phyloP scores from a whole-genome alignment of 2,888 invertebrate species.

The Epinotia bilunana region DNA sequence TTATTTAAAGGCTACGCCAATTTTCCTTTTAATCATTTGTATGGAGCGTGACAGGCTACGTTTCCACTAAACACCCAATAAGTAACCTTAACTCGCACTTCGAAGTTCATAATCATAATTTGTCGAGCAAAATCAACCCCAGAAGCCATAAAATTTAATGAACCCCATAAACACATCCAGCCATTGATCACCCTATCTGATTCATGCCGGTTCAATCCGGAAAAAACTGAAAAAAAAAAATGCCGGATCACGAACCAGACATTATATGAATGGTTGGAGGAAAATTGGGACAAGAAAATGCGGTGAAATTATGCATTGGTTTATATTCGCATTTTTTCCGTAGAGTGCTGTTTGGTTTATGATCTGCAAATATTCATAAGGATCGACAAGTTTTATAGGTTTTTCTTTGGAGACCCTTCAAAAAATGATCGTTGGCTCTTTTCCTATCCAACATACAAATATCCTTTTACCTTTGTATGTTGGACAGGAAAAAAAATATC shows the following conservation, averaged over 20 bases:
- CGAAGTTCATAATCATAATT: constrained; percentile 10
- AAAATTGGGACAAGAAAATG: constrained; percentile 46
- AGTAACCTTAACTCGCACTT: not conserved
- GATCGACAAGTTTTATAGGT: not conserved
- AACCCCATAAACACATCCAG: constrained; percentile 44
- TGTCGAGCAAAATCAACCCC: constrained; percentile 35
- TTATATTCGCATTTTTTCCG: constrained; percentile 20
- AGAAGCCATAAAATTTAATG: constrained; percentile 40
- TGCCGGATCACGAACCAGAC: constrained; percentile 46
- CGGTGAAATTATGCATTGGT: constrained; percentile 40
- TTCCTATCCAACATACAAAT: no score
- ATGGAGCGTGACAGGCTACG: not conserved
- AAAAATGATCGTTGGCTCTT: no score
- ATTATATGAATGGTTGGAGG: constrained; percentile 47
- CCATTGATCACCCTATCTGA: constrained; percentile 47
- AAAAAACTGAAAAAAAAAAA: constrained; percentile 42
- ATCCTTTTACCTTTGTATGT: no score
- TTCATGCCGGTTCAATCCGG: constrained; percentile 45
- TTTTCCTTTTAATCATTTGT: no score
- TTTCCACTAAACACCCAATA: not conserved
- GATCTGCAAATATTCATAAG: not conserved
- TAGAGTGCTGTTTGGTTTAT: constrained; percentile 9
- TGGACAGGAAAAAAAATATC: no score
- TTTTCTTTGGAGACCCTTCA: not conserved
- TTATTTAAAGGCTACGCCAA: no score